A percentile compares a stretch with the other conserved stretches of the same genome.
These are phyloP conservation scores for Lasioglossum leucozonium DNA, from an alignment of 2,888 invertebrate species.

Conservation along the genomic window DNA sequence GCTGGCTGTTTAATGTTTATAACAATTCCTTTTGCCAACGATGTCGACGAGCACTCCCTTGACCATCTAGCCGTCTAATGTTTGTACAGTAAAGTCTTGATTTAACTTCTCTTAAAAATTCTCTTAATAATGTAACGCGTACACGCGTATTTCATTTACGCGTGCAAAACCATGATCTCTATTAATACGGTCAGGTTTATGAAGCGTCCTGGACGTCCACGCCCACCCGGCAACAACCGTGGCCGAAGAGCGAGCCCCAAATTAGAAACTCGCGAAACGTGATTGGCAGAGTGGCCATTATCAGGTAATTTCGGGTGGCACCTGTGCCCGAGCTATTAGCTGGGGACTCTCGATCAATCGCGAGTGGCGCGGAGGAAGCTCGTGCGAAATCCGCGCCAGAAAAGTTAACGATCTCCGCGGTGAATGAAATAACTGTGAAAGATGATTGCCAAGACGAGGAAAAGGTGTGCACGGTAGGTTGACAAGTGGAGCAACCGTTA, in stretches of 20 bases:
- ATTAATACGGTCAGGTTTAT: neutral
- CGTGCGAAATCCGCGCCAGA: conserved; percentile 1
- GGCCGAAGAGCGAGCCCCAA: conserved; percentile 26
- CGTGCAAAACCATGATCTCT: too few relatives aligned
- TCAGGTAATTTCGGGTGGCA: conserved; percentile 54
- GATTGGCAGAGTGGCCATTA: conserved; percentile 48
- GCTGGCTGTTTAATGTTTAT: too few relatives aligned
- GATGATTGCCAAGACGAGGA: neutral
- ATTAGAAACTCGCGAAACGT: conserved; percentile 56
- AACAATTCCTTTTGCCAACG: too few relatives aligned
- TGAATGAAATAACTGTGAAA: conserved; percentile 10
- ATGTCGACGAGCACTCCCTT: too few relatives aligned
- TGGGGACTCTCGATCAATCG: conserved; percentile 41
- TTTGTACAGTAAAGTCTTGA: too few relatives aligned
- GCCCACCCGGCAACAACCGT: neutral
- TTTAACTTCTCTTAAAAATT: too few relatives aligned
- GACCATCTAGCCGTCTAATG: too few relatives aligned
- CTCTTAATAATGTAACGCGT: too few relatives aligned
- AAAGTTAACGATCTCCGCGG: conserved; percentile 22
- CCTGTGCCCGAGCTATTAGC: conserved; percentile 50
- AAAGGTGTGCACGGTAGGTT: neutral
- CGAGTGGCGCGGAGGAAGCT: conserved; percentile 42
- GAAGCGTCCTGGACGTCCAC: neutral
- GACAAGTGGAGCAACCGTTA: neutral
- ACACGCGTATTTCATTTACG: too few relatives aligned